These are phyloP conservation scores for Bimastos eiseni DNA, from an alignment of 2,888 invertebrate species.

Conservation along the genomic window DNA sequence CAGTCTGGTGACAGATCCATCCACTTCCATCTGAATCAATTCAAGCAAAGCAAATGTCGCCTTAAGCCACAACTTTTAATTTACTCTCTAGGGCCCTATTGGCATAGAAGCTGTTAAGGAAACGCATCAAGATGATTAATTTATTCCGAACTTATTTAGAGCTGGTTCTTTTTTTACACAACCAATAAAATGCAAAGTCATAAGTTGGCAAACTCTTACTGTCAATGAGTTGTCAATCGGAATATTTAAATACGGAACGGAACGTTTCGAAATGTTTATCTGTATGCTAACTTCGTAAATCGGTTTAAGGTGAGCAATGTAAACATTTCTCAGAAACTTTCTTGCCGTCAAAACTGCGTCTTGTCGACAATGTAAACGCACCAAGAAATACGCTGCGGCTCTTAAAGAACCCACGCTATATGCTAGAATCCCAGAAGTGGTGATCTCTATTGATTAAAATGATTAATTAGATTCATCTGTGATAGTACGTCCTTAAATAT, in stretches of 20 bases:
- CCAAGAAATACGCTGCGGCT: background rate
- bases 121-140: no score
- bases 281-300: background rate
- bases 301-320: background rate
- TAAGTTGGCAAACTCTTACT: background rate
- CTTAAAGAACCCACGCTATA: background rate
- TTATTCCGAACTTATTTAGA: no score
- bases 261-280: background rate
- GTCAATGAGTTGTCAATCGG: background rate
- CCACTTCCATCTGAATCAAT: background rate
- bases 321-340: background rate
- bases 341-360: background rate
- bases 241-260: background rate
- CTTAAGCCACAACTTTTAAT: no score
- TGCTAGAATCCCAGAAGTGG: background rate
- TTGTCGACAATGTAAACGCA: background rate
- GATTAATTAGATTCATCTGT: background rate
- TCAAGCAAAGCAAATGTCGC: background rate
- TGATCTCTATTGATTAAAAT: background rate
- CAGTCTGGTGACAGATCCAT: background rate
- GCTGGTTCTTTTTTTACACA: background rate
- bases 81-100: no score
- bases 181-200: background rate
- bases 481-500: background rate
- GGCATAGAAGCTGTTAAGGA: no score